These are phyloP conservation scores for Ruditapes philippinarum DNA, from an alignment of 1,140 invertebrate genomes.

Conservation along the genomic window DNA sequence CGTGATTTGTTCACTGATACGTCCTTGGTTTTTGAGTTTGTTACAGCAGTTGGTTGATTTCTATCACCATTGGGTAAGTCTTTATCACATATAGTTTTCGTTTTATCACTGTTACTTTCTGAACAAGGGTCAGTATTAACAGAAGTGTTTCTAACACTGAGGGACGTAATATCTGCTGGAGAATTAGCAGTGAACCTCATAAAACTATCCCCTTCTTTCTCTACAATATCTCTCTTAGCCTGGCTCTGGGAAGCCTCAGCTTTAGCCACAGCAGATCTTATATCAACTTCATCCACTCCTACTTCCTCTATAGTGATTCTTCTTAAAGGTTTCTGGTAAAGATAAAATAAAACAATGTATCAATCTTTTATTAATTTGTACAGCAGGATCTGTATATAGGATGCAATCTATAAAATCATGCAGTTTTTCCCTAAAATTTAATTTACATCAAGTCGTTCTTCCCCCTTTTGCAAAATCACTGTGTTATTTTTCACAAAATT, in stretches of 20 bases:
- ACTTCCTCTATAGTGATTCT: conserved; percentile 85
- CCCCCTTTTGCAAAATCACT: too few relatives aligned
- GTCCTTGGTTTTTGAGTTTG: conserved; percentile 18
- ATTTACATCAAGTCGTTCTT: too few relatives aligned
- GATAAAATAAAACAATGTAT: background rate
- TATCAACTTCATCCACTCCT: conserved; percentile 71
- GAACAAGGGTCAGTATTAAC: background rate
- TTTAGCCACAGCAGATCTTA: conserved; percentile 66
- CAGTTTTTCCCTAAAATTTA: too few relatives aligned
- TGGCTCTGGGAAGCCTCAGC: conserved; percentile 74
- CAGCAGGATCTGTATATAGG: too few relatives aligned
- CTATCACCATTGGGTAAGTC: conserved; percentile 29
- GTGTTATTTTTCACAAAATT: too few relatives aligned
- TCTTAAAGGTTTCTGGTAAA: conserved; percentile 79
- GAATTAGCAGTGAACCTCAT: conserved; percentile 72
- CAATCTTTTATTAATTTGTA: too few relatives aligned
- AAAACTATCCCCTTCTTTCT: conserved; percentile 77
- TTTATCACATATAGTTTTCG: background rate
- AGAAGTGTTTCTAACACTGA: background rate
- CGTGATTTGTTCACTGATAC: background rate
- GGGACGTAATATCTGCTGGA: conserved; percentile 35
- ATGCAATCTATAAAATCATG: too few relatives aligned
- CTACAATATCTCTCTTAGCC: conserved; percentile 73
- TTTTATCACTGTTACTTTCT: background rate
- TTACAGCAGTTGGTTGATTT: conserved; percentile 54